Percentiles rank a stretch among this genome's conserved stretches.
These are phyloP conservation scores for Symphodus melops DNA, from an alignment of 2,113 vertebrate species.

Conservation along the genomic window DNA sequence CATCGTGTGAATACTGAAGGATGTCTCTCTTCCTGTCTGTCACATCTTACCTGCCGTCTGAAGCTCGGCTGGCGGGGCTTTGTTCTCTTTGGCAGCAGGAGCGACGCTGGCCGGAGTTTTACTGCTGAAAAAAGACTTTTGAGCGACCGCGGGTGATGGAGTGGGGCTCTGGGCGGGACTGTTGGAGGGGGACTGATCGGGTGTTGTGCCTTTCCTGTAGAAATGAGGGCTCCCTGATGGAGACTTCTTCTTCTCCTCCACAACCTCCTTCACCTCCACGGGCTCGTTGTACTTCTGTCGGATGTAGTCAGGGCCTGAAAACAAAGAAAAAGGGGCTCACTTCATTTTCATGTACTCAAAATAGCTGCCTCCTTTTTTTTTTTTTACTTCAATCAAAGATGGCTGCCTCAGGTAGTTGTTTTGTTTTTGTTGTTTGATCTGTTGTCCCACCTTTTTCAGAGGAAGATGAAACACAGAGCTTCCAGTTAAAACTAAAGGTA, in stretches of 20 bases:
- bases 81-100: slow-evolving; percentile 83
- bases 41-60: slow-evolving; percentile 67
- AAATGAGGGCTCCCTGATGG: slow-evolving; percentile 95
- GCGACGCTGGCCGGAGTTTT: slow-evolving; percentile 13
- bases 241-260: slow-evolving; percentile 88
- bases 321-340: slow-evolving; percentile 9
- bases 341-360: no score
- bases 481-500: no score
- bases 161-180: slow-evolving; percentile 85
- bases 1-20: background rate
- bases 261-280: slow-evolving; percentile 87
- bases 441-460: no score
- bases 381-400: no score
- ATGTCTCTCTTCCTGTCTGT: no score
- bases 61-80: slow-evolving; percentile 76
- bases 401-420: no score
- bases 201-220: slow-evolving; percentile 97
- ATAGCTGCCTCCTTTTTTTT: no score
- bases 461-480: no score
- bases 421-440: no score
- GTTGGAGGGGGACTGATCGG: slow-evolving; percentile 85
- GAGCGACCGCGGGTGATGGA: slow-evolving; percentile 80
- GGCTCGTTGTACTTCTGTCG: slow-evolving; percentile 92
- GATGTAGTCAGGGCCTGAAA: slow-evolving; percentile 94
- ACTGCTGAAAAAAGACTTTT: slow-evolving; percentile 83